Conservation (phyloP, 2,797 vertebrate species). For the Galagoides demidoff region DNA sequence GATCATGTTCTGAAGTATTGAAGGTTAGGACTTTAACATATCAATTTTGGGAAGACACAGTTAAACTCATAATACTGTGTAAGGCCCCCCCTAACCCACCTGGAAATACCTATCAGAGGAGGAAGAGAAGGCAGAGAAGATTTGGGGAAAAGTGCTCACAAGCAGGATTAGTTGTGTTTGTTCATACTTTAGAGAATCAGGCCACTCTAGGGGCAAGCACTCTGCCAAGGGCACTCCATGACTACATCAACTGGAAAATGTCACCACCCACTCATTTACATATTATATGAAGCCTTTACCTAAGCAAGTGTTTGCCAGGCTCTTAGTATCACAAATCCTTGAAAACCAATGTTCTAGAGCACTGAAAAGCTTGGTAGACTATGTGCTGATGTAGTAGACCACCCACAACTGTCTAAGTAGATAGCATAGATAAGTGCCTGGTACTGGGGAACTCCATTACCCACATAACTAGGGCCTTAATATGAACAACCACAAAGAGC, state of each 20-base stretch:
- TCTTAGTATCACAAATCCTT: constrained; percentile 4
- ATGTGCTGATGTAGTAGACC: background rate
- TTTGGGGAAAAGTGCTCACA: background rate
- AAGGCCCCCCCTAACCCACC: background rate
- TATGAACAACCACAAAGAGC: background rate
- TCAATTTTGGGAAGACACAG: background rate
- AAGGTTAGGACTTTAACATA: background rate
- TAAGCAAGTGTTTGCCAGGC: background rate
- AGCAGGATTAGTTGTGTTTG: background rate
- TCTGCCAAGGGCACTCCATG: background rate
- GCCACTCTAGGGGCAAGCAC: background rate
- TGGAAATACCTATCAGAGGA: background rate
- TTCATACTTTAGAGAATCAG: background rate
- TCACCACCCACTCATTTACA: background rate
- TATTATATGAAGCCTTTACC: background rate
- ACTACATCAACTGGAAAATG: background rate
- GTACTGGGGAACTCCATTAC: background rate
- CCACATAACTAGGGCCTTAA: background rate
- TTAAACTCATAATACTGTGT: background rate
- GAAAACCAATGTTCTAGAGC: background rate
- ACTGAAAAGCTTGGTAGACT: background rate
- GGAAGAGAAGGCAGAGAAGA: background rate
- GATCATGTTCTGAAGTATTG: background rate
- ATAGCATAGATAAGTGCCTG: background rate
- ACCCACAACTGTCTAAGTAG: background rate